A percentile compares a stretch with the other conserved stretches of the same genome.
These are phyloP conservation scores for Pituophis catenifer DNA, from an alignment of 2,113 vertebrate species.

Conservation along the genomic window DNA sequence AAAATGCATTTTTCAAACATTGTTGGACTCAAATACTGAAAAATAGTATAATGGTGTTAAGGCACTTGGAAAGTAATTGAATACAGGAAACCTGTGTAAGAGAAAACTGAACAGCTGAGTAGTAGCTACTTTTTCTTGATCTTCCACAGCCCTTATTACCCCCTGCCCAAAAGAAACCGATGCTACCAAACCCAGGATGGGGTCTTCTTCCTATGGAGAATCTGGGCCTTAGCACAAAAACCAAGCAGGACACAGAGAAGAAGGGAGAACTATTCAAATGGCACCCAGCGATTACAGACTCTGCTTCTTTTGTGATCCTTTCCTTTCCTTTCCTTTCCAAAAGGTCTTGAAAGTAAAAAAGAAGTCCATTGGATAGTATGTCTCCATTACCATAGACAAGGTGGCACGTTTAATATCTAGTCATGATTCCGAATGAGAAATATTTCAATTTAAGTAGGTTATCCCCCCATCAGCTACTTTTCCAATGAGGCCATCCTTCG, in stretches of 20 bases:
- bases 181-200: background rate
- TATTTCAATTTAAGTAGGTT: background rate
- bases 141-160: background rate
- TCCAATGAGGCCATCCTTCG: no score
- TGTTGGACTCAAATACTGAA: conserved; percentile 50
- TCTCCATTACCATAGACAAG: accelerated
- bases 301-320: background rate
- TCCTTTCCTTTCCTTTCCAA: background rate
- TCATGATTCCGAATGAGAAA: background rate
- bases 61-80: conserved; percentile 74
- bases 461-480: background rate
- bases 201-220: background rate
- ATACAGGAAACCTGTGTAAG: conserved; percentile 57
- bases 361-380: accelerated
- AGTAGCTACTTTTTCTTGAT: conserved; percentile 2
- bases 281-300: background rate
- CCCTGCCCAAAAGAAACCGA: background rate
- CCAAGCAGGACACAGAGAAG: background rate
- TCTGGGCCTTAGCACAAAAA: background rate
- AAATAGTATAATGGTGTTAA: conserved; percentile 66
- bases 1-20: conserved; percentile 59
- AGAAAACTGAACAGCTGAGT: conserved; percentile 49
- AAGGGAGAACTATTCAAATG: background rate
- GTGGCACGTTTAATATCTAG: background rate
- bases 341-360: background rate